These are phyloP conservation scores for Euphydryas editha DNA, from an alignment of 2,888 invertebrate genomes.

Conservation along the genomic window DNA sequence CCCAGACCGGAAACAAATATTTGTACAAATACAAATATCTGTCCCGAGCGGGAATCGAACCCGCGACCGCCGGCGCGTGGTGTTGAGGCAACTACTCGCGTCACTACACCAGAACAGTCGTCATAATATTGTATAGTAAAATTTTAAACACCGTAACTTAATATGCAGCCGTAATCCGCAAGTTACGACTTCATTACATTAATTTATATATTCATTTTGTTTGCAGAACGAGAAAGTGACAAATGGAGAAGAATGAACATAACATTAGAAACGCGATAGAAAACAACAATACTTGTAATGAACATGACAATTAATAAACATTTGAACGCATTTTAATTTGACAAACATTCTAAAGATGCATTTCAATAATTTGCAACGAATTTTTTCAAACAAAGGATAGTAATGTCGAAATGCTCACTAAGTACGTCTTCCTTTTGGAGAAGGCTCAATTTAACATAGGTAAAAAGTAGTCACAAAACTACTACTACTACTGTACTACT, in stretches of 20 bases:
- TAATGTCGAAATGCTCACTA: slow-evolving; percentile 5
- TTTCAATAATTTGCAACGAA: slow-evolving; percentile 36
- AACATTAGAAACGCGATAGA: slow-evolving; percentile 15
- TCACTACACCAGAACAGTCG: no score
- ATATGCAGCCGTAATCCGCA: background rate
- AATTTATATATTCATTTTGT: slow-evolving; percentile 20
- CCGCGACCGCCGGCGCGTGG: no score
- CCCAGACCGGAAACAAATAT: no score
- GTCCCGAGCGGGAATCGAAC: no score
- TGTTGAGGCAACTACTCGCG: no score
- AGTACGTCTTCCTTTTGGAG: slow-evolving; percentile 20
- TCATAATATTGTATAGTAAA: background rate
- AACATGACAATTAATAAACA: slow-evolving; percentile 6
- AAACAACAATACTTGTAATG: slow-evolving; percentile 12
- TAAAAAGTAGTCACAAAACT: background rate
- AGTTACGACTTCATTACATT: background rate
- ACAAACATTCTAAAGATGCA: slow-evolving; percentile 32
- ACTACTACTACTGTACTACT: background rate
- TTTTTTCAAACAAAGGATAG: background rate
- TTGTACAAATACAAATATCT: no score
- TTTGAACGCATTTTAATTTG: slow-evolving; percentile 17
- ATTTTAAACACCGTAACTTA: background rate
- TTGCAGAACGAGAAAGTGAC: slow-evolving; percentile 66
- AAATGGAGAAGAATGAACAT: slow-evolving; percentile 67
- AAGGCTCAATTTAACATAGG: slow-evolving; percentile 24